Evolutionary conservation across 2,888 invertebrate genomes (phyloP).

Genomic region (Lacanobia oleracea): DNA sequence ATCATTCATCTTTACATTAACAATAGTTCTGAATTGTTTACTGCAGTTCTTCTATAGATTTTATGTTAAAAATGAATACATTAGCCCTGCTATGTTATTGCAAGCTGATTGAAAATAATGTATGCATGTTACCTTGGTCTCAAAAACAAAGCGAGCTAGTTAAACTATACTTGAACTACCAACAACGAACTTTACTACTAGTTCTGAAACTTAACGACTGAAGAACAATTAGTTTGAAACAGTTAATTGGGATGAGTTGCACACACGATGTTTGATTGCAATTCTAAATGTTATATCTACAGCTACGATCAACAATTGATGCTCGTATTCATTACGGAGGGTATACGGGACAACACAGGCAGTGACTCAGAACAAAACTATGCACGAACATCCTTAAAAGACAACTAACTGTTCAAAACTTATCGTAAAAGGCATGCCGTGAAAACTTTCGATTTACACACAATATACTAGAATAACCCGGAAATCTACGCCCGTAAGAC

Average conservation of each 20-base stretch:
- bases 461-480: slow-evolving; percentile 41
- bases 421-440: slow-evolving; percentile 8
- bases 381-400: slow-evolving; percentile 67
- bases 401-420: slow-evolving; percentile 17
- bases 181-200: background rate
- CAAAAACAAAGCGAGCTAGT: slow-evolving; percentile 12
- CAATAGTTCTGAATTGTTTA: background rate
- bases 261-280: background rate
- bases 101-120: slow-evolving; percentile 12
- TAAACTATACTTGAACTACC: slow-evolving; percentile 12
- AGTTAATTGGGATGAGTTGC: background rate
- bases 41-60: background rate
- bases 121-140: slow-evolving; percentile 38
- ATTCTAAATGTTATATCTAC: slow-evolving; percentile 22
- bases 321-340: slow-evolving; percentile 65
- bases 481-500: slow-evolving; percentile 42
- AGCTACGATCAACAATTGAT: slow-evolving; percentile 54
- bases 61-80: background rate
- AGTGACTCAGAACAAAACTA: slow-evolving; percentile 79
- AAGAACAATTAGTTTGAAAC: slow-evolving; percentile 10
- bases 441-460: slow-evolving; percentile 47
- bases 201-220: background rate
- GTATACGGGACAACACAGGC: slow-evolving; percentile 66
- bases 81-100: background rate
- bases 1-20: background rate